These are phyloP conservation scores for Phylloscopus trochilus DNA, from an alignment of 2,113 vertebrate genomes.

Conservation along the genomic window DNA sequence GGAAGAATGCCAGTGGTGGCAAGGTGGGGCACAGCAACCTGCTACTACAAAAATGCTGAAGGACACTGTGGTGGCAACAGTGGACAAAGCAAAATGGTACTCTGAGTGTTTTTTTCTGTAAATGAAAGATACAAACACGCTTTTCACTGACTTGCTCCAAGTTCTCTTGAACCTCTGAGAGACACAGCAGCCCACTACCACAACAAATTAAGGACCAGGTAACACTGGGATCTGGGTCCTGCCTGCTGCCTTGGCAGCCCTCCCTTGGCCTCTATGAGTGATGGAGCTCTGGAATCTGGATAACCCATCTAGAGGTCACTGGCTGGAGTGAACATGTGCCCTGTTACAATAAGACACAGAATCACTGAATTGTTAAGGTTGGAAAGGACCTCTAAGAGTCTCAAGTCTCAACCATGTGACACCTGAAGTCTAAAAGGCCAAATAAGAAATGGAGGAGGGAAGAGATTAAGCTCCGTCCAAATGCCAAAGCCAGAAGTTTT, in stretches of 20 bases:
- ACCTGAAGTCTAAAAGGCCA: not conserved
- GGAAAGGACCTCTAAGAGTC: not conserved
- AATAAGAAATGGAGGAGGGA: not conserved
- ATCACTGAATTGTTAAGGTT: not conserved
- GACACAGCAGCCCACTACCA: not conserved
- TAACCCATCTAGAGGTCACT: not conserved
- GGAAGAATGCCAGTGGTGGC: not conserved
- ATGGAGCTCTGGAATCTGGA: not conserved
- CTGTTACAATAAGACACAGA: not conserved
- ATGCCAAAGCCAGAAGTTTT: not conserved
- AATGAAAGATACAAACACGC: rapidly evolving
- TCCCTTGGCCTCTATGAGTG: not conserved
- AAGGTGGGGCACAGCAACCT: not conserved
- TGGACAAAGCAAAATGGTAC: not conserved
- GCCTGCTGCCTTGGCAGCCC: not conserved
- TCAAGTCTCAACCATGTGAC: not conserved
- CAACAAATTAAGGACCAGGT: not conserved
- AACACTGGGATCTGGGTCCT: not conserved
- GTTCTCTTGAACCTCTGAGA: not conserved
- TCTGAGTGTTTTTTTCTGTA: rapidly evolving
- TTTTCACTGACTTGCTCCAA: not conserved
- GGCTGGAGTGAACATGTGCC: not conserved
- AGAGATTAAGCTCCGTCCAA: not conserved
- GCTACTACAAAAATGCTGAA: not conserved
- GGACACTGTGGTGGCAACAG: not conserved